These are phyloP conservation scores for Acromyrmex charruanus DNA, from an alignment of 1,140 invertebrate species.

Conservation along the genomic window DNA sequence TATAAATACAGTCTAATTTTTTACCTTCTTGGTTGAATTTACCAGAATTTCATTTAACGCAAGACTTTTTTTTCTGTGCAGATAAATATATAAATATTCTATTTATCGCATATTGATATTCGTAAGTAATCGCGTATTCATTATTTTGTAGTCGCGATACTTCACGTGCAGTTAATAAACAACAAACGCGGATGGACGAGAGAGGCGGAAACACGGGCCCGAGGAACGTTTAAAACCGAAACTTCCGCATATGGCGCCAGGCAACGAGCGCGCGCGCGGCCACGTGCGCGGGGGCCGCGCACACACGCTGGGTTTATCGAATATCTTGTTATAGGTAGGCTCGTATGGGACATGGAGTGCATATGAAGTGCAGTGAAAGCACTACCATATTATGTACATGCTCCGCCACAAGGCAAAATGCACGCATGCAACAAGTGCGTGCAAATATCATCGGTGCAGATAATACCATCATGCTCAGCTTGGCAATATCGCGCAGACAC, in stretches of 20 bases:
- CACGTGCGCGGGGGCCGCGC: conserved; percentile 72
- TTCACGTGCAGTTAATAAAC: conserved; percentile 70
- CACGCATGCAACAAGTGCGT: conserved; percentile 86
- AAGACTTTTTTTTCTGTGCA: no score
- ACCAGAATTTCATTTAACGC: no score
- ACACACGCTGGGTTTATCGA: conserved; percentile 76
- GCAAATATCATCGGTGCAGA: conserved; percentile 84
- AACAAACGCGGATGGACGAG: conserved; percentile 60
- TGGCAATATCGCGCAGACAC: conserved; percentile 79
- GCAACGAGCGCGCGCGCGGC: conserved; percentile 52
- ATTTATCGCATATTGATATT: neutral
- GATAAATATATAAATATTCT: neutral
- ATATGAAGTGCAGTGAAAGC: conserved; percentile 86
- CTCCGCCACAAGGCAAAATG: conserved; percentile 80
- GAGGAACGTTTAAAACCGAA: conserved; percentile 81
- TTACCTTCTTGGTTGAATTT: no score
- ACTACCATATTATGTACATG: conserved; percentile 84
- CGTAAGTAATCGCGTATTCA: conserved; percentile 4
- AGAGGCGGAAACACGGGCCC: conserved; percentile 68
- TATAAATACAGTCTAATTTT: no score
- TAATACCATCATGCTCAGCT: conserved; percentile 84
- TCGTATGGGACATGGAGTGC: conserved; percentile 84
- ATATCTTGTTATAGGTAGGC: conserved; percentile 84
- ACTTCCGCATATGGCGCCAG: conserved; percentile 78
- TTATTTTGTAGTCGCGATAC: conserved; percentile 34